Base-by-base conservation (phyloP, 2,113 vertebrate species). In the Malurus alboscapulatus region DNA sequence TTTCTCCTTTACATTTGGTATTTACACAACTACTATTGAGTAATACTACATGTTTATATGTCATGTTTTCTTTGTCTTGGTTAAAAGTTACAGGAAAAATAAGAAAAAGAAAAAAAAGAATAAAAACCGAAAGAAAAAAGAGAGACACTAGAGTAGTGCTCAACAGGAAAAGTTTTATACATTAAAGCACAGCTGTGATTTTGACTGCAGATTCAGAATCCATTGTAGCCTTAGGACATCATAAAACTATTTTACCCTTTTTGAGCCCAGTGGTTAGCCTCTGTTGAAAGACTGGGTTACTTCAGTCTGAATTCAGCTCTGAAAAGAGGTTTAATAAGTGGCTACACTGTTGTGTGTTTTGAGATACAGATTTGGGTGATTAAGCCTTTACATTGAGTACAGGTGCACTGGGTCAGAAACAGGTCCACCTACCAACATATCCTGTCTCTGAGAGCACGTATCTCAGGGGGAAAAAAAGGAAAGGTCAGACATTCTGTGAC, bases 111-210 rank as follows among this genome's bases (percentile, higher is more conserved):
- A 5, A 34, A 27, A 12, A n/a, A 20, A 30, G 3, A 30, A 40
- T 25, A 13, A 24, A 66, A 57, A 14, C 7, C 6, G 26, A 8
- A 36, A 36, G 20, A 5, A 27, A 27, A 42, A 26, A 59, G 7
- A 72, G 8, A 45, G 30, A 84, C 15, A 5, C 15, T 71, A 29
- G 32, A 66, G 34, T 38, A 87, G 18, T 16, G 24, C 47, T 92
- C 84, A 87, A 78, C 44, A 78, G 44, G 73, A 73, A 86, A 95
- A 87, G 51, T 84, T 93, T 91, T 84, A 74, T 44, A 84, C 73
- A 89, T 81, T 65, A 93, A 95, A 95, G 81, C 51, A 88, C 77
- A 91, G 61, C 73, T 91, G 17, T 48, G 81, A 81, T 91, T 94
- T 96, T 94, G 82, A 71, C 74, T 75, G 69, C 57, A 84, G 87